Base-by-base conservation (phyloP, 2,113 vertebrate species). In the Amia ocellicauda region DNA sequence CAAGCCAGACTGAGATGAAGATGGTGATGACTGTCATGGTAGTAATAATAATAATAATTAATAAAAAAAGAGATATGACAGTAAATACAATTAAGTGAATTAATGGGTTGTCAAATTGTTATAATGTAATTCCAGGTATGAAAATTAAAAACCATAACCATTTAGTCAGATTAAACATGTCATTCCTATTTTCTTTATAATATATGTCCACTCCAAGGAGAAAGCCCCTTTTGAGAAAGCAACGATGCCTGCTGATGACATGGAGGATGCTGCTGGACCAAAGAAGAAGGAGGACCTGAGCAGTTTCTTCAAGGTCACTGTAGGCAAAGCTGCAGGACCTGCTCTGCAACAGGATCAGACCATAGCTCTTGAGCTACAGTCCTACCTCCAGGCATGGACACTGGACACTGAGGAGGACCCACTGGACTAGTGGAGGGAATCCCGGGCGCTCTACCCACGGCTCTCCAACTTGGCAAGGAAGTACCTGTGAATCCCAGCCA, bases 401-500 rank as follows among this genome's bases (percentile, higher is more conserved):
- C 56, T 66, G 56, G 29, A 60, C 24, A 24, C 28, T 50, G 64
- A 50, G 40, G 45, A 31, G 47, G 55, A 66, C 56, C 45, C 55
- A 50, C 28, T 66, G 57, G n/a, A 51, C 26, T 49, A 56, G 20
- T 66, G 55, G 28, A 60, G 20, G 28, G 29, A 49, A 42, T 29
- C n/a, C 19, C 55, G 36, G 19, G n/a, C 29, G 14, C 23, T 60
- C 14, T 36, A 52, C 13, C n/a, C 62, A 56, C 41, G 43, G 40
- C 29, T 58, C 54, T 50, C 53, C 42, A 24, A 31, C 41, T 26
- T 56, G 40, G 59, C 51, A n/a, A 56, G 56, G 28, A 50, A 54
- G 19, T 67, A 52, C 36, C 24, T 67, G 50, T 67, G 65, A 27
- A 45, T 67, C 41, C 63, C 53, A 47, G 63, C 54, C 41, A 58